A percentile compares a stretch with the other conserved stretches of the same genome.
phyloP scores from a whole-genome alignment of 2,113 vertebrate genomes.

The Acinonyx jubatus region DNA sequence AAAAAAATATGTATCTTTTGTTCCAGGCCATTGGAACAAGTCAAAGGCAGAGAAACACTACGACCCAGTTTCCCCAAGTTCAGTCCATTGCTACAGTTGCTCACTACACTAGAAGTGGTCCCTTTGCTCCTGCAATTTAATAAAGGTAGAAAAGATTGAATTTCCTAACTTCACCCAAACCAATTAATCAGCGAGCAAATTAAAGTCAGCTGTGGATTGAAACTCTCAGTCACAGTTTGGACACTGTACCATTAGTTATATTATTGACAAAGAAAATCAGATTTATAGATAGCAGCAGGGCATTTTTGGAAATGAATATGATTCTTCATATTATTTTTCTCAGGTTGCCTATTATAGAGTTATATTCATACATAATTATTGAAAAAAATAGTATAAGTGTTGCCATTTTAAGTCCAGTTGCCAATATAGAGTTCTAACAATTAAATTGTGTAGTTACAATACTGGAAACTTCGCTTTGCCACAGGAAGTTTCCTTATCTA shows the following conservation, averaged over 20 bases:
- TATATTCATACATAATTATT: conserved; percentile 19
- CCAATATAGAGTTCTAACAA: not conserved
- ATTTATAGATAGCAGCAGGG: conserved; percentile 58
- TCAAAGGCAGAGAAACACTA: conserved; percentile 16
- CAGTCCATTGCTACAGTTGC: not conserved
- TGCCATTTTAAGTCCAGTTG: conserved; percentile 15
- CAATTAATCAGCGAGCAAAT: conserved; percentile 72
- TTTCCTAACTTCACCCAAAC: conserved; percentile 62
- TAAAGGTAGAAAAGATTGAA: conserved; percentile 58
- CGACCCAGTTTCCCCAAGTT: not conserved
- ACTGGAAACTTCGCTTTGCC: not conserved
- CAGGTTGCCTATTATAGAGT: not conserved
- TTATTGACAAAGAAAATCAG: conserved; percentile 66
- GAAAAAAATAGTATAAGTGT: not conserved
- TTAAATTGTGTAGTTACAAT: conserved; percentile 25
- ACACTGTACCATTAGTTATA: not conserved
- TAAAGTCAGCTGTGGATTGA: conserved; percentile 60
- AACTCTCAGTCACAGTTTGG: conserved; percentile 10
- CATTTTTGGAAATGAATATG: conserved; percentile 61
- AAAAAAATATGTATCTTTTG: not conserved
- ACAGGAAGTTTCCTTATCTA: not conserved
- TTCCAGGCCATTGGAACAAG: not conserved
- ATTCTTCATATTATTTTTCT: conserved; percentile 52
- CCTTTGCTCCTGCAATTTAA: conserved; percentile 52
- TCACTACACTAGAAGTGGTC: not conserved